phyloP scores from a whole-genome alignment of 2,888 invertebrate species.

The Andrena hattorfiana region DNA sequence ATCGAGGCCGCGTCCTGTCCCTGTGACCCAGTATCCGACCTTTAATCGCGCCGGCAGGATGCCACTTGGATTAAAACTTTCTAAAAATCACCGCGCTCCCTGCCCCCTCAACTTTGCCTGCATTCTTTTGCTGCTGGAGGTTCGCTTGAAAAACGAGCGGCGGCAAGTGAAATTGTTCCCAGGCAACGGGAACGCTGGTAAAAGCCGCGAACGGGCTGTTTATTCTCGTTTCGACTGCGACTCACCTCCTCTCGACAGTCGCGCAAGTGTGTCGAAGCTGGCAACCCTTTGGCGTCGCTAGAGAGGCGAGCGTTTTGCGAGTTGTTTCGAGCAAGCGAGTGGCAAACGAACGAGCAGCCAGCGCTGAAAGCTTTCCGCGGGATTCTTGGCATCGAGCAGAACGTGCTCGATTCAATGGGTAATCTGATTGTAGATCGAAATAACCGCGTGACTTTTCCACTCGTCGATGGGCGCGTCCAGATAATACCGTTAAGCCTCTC shows the following conservation, averaged over 20 bases:
- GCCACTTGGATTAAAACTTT: constrained; percentile 29
- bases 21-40: constrained; percentile 36
- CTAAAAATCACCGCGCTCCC: not conserved
- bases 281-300: too few relatives aligned
- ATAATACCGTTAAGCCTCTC: constrained; percentile 35
- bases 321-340: too few relatives aligned
- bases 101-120: not conserved
- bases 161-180: not conserved
- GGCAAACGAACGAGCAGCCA: not conserved
- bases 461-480: constrained; percentile 28
- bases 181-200: not conserved
- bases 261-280: too few relatives aligned
- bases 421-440: constrained; percentile 39
- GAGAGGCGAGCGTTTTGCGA: too few relatives aligned
- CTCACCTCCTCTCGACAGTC: too few relatives aligned
- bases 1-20: constrained; percentile 23
- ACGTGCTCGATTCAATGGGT: not conserved
- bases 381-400: not conserved
- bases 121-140: not conserved
- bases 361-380: not conserved
- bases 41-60: constrained; percentile 42
- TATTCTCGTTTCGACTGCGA: not conserved
- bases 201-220: not conserved
- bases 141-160: not conserved
- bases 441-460: constrained; percentile 40